Base-by-base conservation (phyloP, 2,113 vertebrate species). In the Muscicapa adusta region DNA sequence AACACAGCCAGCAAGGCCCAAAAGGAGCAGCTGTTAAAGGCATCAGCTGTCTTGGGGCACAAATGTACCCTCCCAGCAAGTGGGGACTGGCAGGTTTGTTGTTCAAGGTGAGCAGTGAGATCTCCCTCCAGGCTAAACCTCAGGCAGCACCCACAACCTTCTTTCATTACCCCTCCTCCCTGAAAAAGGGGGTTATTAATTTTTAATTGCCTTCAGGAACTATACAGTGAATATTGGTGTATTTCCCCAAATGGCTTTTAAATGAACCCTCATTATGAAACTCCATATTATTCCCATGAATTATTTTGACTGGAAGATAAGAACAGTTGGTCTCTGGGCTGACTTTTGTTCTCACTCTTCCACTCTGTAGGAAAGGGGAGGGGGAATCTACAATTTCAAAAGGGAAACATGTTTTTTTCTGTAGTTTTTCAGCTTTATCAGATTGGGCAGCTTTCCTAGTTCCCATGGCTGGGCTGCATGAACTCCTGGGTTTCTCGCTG, bases 391-490 rank as follows among this genome's bases (percentile, higher is more conserved):
- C 70, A 53, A 4, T 67, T 71, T 51, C 66, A 34, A 61, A 50
- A 38, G 20, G 50, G 20, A 88, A 84, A 38, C 6, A 14, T 29
- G 50, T n/a, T 18, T 12, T 56, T 80, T 53, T 71, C 19, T 25
- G 34, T 42, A 25, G 23, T 54, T 87, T 67, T 87, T 60, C 47
- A 84, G 80, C 56, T 36, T 83, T 51, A 60, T 9, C 33, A 43
- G 85, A 48, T 51, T 25, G 53, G 70, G 71, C 65, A 78, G 34
- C 48, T 79, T 78, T 80, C 43, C 18, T 45, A 4, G 34, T 26
- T 67, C 70, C 61, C 34, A 6, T 1, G 2, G 48, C 23, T 23
- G 14, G 36, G n/a, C 48, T 65, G 43, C 18, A 6, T 0, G 0
- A 72, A 67, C 67, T 88, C 45, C 48, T n/a, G 31, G 5, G 28